Percentiles rank a stretch among this genome's conserved stretches.
Evolutionary conservation across 2,888 invertebrate species (phyloP).

Genomic region (Atrina japonica): DNA sequence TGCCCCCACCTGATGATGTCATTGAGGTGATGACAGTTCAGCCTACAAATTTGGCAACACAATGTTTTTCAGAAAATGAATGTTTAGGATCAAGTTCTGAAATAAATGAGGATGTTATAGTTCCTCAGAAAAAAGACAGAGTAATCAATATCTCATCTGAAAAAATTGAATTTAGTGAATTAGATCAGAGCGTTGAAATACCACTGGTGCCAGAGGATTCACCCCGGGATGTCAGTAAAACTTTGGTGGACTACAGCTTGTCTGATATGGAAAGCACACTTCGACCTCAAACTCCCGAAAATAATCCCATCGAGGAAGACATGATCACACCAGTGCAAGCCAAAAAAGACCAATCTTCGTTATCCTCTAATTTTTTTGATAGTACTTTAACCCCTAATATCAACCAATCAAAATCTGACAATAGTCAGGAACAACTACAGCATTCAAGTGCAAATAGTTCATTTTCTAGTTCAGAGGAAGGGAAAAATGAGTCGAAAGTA

Average conservation of each 20-base stretch:
- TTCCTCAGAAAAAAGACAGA: conserved; percentile 38
- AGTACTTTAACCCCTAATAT: conserved; percentile 3
- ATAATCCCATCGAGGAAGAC: conserved; percentile 56
- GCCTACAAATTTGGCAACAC: conserved; percentile 11
- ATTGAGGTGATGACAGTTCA: conserved; percentile 10
- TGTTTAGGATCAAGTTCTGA: conserved; percentile 11
- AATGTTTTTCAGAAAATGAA: neutral
- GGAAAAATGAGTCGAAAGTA: conserved; percentile 20
- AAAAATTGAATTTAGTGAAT: conserved; percentile 31
- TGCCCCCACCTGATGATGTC: conserved; percentile 13
- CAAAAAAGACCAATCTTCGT: conserved; percentile 38
- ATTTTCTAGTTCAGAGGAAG: conserved; percentile 21
- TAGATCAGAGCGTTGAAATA: conserved; percentile 4
- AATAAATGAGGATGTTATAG: conserved; percentile 49
- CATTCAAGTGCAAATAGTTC: conserved; percentile 16
- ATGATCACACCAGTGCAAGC: conserved; percentile 54
- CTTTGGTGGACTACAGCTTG: conserved; percentile 44
- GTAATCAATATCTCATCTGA: conserved; percentile 32
- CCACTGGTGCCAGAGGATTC: conserved; percentile 43
- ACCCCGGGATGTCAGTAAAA: conserved; percentile 37
- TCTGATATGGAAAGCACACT: conserved; percentile 53
- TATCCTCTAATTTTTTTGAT: conserved; percentile 6
- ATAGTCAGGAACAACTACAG: conserved; percentile 2
- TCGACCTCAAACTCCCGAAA: conserved; percentile 48
- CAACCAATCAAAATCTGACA: neutral